Evolutionary conservation across 2,113 vertebrate species (phyloP), one percentile per base, ranked within the genome.

Genomic region (Tychaedon coryphoeus): DNA sequence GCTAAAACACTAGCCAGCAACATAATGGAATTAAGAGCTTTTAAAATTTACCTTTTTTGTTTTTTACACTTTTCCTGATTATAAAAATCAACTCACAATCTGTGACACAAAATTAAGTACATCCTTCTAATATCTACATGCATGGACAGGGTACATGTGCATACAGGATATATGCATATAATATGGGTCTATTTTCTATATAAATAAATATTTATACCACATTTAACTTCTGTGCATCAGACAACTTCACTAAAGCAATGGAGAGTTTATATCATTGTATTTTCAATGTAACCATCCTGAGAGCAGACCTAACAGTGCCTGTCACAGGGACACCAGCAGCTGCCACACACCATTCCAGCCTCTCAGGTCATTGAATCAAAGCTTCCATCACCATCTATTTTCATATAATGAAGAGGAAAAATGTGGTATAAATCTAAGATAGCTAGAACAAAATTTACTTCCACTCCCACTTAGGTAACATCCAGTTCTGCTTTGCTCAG

Each of bases 191-290:
- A 74, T 77, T 60, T 65, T 43, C 87, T 88, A 73, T 36, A 94
- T 93, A 91, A 94, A 94, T 93, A 91, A 93, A 51, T 85, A 93
- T 95, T 95, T 90, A 95, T 95, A 96, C 92, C 94, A 97, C 95
- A 93, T 96, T 96, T 95, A 54, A 90, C 94, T 91, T 76, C 94
- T 76, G 66, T 43, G 38, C 54, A 72, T 86, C 69, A 72, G 81
- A 72, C 43, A 60, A 50, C n/a, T 81, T 85, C 84, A 72, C 84
- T 89, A 89, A 69, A 95, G 73, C 91, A 42, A 81, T 1, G 6
- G 60, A 71, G 60, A 93, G 64, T 64, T 67, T 19, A 1, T 3
- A 86, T 42, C 40, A 13, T 0, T 33, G 40, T 10, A 31, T 84
- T 78, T 83, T 28, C 51, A 60, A 10, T 2, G 19, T 25, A 19